Base-by-base conservation (phyloP, 2,888 invertebrate genomes). In the Allolobophora icterica region DNA sequence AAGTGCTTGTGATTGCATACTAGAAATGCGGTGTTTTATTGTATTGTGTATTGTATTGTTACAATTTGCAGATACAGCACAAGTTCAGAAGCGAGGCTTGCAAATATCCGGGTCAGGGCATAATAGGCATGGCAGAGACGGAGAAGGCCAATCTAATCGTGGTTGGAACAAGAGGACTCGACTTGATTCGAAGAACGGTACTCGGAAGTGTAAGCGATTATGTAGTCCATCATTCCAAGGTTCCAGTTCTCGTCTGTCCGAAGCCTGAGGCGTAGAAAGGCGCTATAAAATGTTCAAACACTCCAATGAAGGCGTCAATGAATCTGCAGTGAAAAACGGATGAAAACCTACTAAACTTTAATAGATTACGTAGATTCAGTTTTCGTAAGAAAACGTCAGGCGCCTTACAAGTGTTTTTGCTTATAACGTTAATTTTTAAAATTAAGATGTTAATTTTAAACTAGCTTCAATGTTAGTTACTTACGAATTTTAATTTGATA, bases 121-220 rank as follows among this genome's bases (percentile, higher is more conserved):
- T 92, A 84, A 91, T 92, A 83, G 83, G 52, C n/a, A 91, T 91
- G 33, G 91, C 92, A 34, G 92, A 92, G 84, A 52, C 45, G 8
- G 92, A 92, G 89, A 89, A 91, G 38, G 92, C 92, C 33, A 38
- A 89, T 0, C 45, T 91, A 33, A 91, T 92, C 90, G 90, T 92
- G 84, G 91, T 92, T 89, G 92, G 92, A 34, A 91, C 92, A 24
- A 91, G 92, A 40, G 92, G 92, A 19, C 91, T 92, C 34, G 92
- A 91, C 42, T 21, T 84, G 0, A 71, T 92, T 33, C 84, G 92
- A 30, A 91, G 92, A 58, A 92, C 92, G 52, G 90, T 92, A 30
- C 92, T 92, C 19, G 92, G 92, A 89, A 92, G 92, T 42, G 92
- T 92, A 90, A 92, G 92, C 83, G 92, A 92, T 84, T 92, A 92